These are phyloP conservation scores for Sipunculus nudus DNA, from an alignment of 2,888 invertebrate genomes.

Conservation along the genomic window DNA sequence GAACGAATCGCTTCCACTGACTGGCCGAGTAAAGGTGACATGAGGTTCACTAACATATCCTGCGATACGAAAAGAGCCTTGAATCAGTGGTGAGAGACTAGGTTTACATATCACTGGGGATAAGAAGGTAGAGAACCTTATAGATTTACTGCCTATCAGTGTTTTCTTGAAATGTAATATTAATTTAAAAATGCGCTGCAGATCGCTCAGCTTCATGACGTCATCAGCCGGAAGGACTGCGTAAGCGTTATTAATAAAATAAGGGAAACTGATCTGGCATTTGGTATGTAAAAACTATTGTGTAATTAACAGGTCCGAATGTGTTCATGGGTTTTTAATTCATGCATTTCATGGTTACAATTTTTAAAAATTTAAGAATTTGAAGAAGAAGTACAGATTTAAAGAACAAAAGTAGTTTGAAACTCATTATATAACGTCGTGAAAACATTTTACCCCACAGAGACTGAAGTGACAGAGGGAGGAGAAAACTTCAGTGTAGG, in stretches of 20 bases:
- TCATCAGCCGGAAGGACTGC: conserved; percentile 72
- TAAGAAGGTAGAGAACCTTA: conserved; percentile 84
- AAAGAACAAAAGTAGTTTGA: no score
- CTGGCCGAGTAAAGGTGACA: conserved; percentile 80
- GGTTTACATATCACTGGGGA: conserved; percentile 76
- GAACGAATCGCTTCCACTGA: background rate
- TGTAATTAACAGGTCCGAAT: background rate
- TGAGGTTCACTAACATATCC: conserved; percentile 78
- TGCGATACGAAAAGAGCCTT: conserved; percentile 75
- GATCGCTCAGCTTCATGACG: conserved; percentile 77
- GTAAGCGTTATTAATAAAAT: conserved; percentile 67
- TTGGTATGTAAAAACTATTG: no score
- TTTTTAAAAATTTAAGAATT: no score
- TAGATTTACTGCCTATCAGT: no score
- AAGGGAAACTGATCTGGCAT: no score
- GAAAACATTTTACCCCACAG: conserved; percentile 64
- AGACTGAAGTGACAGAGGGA: conserved; percentile 54
- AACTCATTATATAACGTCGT: no score
- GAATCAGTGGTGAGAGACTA: conserved; percentile 76
- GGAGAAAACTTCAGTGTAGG: conserved; percentile 65
- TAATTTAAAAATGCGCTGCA: conserved; percentile 77
- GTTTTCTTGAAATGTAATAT: no score
- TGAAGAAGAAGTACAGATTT: no score
- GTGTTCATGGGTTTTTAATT: no score
- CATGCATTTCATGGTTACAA: no score